These are phyloP conservation scores for Folsomia manolachei DNA, from an alignment of 2,888 invertebrate species.

Conservation along the genomic window DNA sequence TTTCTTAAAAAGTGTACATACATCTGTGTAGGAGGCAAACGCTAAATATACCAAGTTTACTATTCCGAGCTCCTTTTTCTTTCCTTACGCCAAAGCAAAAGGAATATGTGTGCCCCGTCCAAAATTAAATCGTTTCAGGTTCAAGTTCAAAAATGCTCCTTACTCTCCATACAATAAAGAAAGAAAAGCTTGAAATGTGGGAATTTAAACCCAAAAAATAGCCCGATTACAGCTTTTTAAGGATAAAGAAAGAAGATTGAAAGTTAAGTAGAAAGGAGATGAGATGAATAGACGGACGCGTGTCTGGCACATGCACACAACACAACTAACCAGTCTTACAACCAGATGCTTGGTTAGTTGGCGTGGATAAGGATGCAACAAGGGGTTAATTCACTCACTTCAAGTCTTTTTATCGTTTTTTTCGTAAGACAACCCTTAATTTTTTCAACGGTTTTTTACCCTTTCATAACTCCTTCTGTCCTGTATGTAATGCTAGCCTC, in stretches of 20 bases:
- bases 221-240: constrained; percentile 16
- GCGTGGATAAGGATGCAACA: constrained; percentile 41
- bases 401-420: constrained; percentile 43
- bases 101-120: not conserved
- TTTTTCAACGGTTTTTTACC: too few species aligned
- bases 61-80: too few species aligned
- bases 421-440: constrained; percentile 42
- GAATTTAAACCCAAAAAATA: constrained; percentile 16
- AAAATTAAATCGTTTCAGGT: not conserved
- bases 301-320: constrained; percentile 51
- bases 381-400: constrained; percentile 50
- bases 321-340: constrained; percentile 46
- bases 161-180: not conserved
- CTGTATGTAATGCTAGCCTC: constrained; percentile 43
- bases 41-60: too few species aligned
- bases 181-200: constrained; percentile 9
- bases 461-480: constrained; percentile 29
- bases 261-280: constrained; percentile 10
- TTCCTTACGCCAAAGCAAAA: too few species aligned
- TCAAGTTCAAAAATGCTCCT: not conserved
- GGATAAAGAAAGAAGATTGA: constrained; percentile 10
- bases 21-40: too few species aligned
- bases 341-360: too few species aligned
- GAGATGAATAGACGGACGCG: constrained; percentile 49
- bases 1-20: too few species aligned